phyloP scores from a whole-genome alignment of 2,888 invertebrate species.

The Leptinotarsa peninsularis region DNA sequence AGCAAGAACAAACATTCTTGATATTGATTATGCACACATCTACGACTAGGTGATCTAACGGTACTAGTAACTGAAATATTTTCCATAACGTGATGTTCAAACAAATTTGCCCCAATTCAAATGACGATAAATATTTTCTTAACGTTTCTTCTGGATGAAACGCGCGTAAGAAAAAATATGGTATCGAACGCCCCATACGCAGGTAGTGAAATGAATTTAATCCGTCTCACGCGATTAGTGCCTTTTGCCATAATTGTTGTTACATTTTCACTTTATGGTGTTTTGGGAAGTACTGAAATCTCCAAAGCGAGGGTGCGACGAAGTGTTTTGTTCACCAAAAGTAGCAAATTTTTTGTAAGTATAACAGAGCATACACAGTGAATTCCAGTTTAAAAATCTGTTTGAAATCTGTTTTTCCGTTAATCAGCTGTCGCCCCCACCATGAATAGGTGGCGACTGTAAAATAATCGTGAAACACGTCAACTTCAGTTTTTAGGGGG shows the following conservation, averaged over 20 bases:
- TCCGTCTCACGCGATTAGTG: slow-evolving; percentile 6
- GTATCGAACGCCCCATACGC: background rate
- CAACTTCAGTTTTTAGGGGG: too few species aligned
- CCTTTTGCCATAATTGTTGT: slow-evolving; percentile 17
- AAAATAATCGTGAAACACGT: too few species aligned
- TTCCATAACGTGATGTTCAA: slow-evolving; percentile 1
- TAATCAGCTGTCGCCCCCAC: too few species aligned
- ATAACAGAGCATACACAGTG: slow-evolving; percentile 9
- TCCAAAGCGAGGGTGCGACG: slow-evolving; percentile 58
- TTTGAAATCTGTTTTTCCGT: too few species aligned
- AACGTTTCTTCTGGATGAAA: slow-evolving; percentile 8
- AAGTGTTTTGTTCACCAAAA: slow-evolving; percentile 63
- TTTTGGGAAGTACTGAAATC: slow-evolving; percentile 37
- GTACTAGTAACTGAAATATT: background rate
- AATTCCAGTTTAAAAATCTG: background rate
- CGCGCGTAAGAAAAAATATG: background rate
- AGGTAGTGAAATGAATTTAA: background rate
- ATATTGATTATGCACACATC: background rate
- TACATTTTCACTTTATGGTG: slow-evolving; percentile 30
- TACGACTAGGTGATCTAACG: background rate
- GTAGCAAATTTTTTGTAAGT: slow-evolving; percentile 66
- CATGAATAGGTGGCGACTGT: too few species aligned
- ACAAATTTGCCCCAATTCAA: slow-evolving; percentile 7
- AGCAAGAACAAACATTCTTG: too few species aligned
- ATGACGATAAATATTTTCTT: slow-evolving; percentile 2